These are phyloP conservation scores for Acleris emargana DNA, from an alignment of 2,888 invertebrate species.

Conservation along the genomic window DNA sequence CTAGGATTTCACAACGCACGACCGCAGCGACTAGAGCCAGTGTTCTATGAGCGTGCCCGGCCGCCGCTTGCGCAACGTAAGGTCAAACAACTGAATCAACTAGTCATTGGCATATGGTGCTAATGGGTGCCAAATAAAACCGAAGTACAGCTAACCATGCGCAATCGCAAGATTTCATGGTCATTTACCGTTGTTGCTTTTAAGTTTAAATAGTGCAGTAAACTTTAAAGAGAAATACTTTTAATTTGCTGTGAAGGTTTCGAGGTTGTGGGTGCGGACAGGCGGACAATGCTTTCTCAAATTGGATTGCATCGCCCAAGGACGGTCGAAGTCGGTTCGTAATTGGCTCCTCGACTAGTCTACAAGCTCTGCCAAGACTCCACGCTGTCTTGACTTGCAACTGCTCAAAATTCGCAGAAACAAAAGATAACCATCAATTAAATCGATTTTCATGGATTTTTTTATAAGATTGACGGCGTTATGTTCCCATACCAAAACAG, in stretches of 20 bases:
- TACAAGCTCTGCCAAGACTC: slow-evolving; percentile 54
- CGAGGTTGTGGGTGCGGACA: slow-evolving; percentile 45
- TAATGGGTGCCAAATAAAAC: slow-evolving; percentile 29
- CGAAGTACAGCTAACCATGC: slow-evolving; percentile 8
- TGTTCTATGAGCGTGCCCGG: slow-evolving; percentile 26
- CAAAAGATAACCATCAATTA: slow-evolving; percentile 40
- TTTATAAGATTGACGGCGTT: no score
- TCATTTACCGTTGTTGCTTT: neutral
- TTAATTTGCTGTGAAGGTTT: slow-evolving; percentile 19
- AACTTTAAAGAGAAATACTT: slow-evolving; percentile 9
- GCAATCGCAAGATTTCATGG: slow-evolving; percentile 9
- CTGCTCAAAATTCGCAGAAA: slow-evolving; percentile 4
- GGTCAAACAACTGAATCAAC: slow-evolving; percentile 31
- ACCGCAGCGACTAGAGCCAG: slow-evolving; percentile 30
- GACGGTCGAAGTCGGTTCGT: slow-evolving; percentile 57
- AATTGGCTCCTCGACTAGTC: slow-evolving; percentile 60
- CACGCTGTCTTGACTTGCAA: slow-evolving; percentile 41
- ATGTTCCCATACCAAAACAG: no score
- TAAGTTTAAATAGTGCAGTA: slow-evolving; percentile 2
- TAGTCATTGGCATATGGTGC: slow-evolving; percentile 31
- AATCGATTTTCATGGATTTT: no score
- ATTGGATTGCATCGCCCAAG: slow-evolving; percentile 72
- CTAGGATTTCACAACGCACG: slow-evolving; percentile 46
- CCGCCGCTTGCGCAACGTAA: slow-evolving; percentile 38
- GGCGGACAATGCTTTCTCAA: slow-evolving; percentile 72